Conservation (phyloP, 2,888 invertebrate species). For the Heliothis peltigera region DNA sequence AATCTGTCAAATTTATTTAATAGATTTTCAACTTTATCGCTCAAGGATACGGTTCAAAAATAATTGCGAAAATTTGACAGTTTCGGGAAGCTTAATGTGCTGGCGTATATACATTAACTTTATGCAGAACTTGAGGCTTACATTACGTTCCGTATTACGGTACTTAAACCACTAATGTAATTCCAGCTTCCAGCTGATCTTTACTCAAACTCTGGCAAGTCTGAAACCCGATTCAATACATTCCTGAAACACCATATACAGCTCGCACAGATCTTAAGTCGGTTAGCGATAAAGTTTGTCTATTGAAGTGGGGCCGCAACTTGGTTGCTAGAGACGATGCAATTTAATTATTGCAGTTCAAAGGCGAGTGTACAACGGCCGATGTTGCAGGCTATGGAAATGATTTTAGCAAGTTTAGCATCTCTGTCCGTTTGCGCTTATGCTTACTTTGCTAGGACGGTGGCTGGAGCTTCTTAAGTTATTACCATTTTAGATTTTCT, state of each 20-base stretch:
- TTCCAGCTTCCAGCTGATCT: slow-evolving; percentile 10
- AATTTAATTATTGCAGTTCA: slow-evolving; percentile 87
- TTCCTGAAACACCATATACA: slow-evolving; percentile 39
- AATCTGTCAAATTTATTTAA: too few species aligned
- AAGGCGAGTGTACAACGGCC: slow-evolving; percentile 83
- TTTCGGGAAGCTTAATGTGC: too few species aligned
- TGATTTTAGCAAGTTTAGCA: slow-evolving; percentile 74
- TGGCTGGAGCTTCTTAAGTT: background rate
- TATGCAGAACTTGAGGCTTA: background rate
- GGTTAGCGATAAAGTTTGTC: slow-evolving; percentile 79
- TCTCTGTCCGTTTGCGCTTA: slow-evolving; percentile 49
- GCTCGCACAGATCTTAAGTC: slow-evolving; percentile 65
- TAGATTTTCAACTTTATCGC: too few species aligned
- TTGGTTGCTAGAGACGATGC: slow-evolving; percentile 76
- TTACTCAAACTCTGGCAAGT: slow-evolving; percentile 12
- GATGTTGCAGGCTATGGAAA: slow-evolving; percentile 76
- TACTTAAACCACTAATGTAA: background rate
- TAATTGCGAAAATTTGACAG: too few species aligned
- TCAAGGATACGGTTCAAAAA: too few species aligned
- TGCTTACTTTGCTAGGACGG: slow-evolving; percentile 63
- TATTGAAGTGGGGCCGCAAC: slow-evolving; percentile 74
- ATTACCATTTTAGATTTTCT: background rate
- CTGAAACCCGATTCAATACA: slow-evolving; percentile 33
- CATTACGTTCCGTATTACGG: background rate
- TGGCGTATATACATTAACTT: too few species aligned